These are phyloP conservation scores for Caenorhabditis sulstoni DNA, from an alignment of 2,888 invertebrate species.

Conservation along the genomic window DNA sequence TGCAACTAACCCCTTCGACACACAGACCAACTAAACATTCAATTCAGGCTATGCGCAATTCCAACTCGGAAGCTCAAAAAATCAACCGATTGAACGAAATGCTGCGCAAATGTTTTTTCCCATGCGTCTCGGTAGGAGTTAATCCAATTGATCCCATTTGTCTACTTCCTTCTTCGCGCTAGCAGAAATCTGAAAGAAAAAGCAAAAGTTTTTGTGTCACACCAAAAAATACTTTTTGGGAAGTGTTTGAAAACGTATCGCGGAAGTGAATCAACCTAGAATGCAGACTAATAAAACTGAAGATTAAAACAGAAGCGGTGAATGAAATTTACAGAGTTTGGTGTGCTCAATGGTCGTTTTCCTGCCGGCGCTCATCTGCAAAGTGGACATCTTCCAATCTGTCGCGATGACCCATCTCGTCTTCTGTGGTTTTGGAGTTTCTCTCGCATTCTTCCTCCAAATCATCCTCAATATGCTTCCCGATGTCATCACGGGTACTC, in stretches of 20 bases:
- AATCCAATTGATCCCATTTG: too few species aligned
- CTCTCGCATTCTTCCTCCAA: slow-evolving; percentile 46
- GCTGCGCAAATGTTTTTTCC: slow-evolving; percentile 50
- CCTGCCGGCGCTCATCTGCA: slow-evolving; percentile 60
- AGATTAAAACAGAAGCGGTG: background rate
- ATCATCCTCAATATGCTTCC: slow-evolving; percentile 48
- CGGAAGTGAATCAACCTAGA: too few species aligned
- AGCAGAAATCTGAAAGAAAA: too few species aligned
- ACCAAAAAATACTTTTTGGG: too few species aligned
- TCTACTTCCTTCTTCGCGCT: too few species aligned
- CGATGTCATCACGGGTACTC: slow-evolving; percentile 49
- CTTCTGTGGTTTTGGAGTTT: slow-evolving; percentile 23
- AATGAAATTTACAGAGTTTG: slow-evolving; percentile 61
- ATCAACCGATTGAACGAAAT: slow-evolving; percentile 48
- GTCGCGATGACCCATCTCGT: slow-evolving; percentile 59
- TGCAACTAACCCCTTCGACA: too few species aligned
- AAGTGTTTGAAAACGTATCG: too few species aligned
- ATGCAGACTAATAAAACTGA: background rate
- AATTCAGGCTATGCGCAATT: slow-evolving; percentile 43
- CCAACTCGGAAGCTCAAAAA: slow-evolving; percentile 34
- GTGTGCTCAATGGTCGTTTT: slow-evolving; percentile 53
- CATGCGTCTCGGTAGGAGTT: slow-evolving; percentile 38
- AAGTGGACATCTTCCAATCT: slow-evolving; percentile 62
- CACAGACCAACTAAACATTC: background rate
- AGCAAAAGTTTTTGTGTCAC: too few species aligned